These are phyloP conservation scores for Cyphomyrus plagiostoma DNA, from an alignment of 2,113 vertebrate genomes.

Conservation along the genomic window DNA sequence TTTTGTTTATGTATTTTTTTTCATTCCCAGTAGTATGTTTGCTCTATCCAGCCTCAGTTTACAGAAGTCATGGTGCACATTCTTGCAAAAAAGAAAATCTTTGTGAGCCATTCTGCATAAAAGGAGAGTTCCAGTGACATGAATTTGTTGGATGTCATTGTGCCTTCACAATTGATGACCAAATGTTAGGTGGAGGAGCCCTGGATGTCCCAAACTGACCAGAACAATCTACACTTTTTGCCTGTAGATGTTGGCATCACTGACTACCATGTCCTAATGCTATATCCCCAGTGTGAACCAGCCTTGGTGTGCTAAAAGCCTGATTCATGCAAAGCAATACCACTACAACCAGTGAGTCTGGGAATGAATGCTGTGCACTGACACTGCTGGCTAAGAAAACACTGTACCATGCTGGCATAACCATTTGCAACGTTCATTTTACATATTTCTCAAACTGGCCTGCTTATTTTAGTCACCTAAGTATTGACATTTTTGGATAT, in stretches of 20 bases:
- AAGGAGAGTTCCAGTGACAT: neutral
- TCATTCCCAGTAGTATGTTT: neutral
- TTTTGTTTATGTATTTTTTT: neutral
- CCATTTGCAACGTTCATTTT: neutral
- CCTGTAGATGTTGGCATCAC: neutral
- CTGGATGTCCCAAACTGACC: neutral
- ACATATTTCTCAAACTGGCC: neutral
- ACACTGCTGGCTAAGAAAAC: neutral
- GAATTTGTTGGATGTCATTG: neutral
- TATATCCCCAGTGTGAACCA: neutral
- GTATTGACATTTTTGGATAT: neutral
- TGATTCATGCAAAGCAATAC: neutral
- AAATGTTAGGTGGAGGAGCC: neutral
- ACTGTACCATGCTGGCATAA: neutral
- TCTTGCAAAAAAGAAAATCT: neutral
- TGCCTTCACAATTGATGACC: neutral
- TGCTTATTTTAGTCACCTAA: neutral
- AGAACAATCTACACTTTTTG: neutral
- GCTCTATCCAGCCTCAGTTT: neutral
- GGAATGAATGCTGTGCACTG: neutral
- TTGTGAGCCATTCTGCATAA: neutral
- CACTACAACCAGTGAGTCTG: neutral
- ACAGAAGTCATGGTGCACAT: neutral
- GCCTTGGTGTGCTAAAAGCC: neutral
- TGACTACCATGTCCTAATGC: neutral